Evolutionary conservation across 2,888 invertebrate species (phyloP).

Genomic region (Saturnia pavonia): DNA sequence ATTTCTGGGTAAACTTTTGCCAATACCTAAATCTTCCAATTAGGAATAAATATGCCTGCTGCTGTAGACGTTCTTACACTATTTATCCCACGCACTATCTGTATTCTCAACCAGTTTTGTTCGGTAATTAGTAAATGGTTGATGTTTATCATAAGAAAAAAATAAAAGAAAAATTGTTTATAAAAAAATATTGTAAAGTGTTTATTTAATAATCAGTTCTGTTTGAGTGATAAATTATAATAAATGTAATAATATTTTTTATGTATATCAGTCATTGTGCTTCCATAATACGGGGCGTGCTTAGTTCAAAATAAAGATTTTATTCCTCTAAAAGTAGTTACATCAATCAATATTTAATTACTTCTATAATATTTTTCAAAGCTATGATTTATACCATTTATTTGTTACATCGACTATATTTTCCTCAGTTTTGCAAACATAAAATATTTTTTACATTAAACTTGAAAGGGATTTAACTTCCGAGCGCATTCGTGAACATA

Average conservation of each 20-base stretch:
- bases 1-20: not conserved
- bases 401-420: slow-evolving; percentile 29
- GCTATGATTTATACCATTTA: slow-evolving; percentile 23
- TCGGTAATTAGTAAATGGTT: not conserved
- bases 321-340: no score
- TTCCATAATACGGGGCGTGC: not conserved
- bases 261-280: not conserved
- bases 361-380: not conserved
- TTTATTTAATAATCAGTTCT: not conserved
- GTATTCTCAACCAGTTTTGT: no score
- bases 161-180: not conserved
- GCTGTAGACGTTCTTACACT: not conserved
- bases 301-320: not conserved
- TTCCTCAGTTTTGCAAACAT: slow-evolving; percentile 17
- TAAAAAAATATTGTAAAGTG: not conserved
- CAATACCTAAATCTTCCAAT: not conserved
- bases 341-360: no score
- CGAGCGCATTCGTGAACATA: slow-evolving; percentile 41
- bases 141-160: not conserved
- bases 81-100: not conserved
- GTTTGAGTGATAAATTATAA: no score
- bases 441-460: slow-evolving; percentile 61
- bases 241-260: no score
- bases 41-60: not conserved
- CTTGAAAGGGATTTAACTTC: slow-evolving; percentile 52